Conservation (phyloP, 2,888 invertebrate species). For the Lycocerus yunnanus region DNA sequence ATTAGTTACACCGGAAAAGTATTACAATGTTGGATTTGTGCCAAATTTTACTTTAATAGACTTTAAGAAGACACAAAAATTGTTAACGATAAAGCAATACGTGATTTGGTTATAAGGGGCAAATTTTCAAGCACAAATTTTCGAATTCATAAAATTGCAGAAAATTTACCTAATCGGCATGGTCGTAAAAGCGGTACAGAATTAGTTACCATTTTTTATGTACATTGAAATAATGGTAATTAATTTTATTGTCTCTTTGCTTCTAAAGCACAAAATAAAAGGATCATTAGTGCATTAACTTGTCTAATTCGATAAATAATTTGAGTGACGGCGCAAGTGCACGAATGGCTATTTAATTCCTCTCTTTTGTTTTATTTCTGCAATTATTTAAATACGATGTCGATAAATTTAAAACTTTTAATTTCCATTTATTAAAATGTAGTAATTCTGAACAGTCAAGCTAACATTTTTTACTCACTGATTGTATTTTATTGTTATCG, state of each 20-base stretch:
- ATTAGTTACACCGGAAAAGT: not conserved
- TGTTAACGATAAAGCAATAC: not conserved
- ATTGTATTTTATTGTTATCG: not conserved
- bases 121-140: not conserved
- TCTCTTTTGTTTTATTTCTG: not conserved
- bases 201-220: not conserved
- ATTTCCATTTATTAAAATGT: not conserved
- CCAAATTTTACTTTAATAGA: constrained; percentile 3
- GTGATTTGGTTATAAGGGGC: not conserved
- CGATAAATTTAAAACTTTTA: not conserved
- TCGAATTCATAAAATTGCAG: not conserved
- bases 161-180: not conserved
- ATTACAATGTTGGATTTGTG: constrained; percentile 2
- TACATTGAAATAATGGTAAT: not conserved
- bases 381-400: not conserved
- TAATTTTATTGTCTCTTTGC: not conserved
- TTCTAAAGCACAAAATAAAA: not conserved
- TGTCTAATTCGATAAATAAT: not conserved
- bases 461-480: not conserved
- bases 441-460: not conserved
- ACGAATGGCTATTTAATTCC: not conserved
- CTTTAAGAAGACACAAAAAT: not conserved
- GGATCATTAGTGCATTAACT: constrained; percentile 1
- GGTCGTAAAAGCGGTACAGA: not conserved
- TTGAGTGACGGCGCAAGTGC: constrained; percentile 1